phyloP scores from a whole-genome alignment of 1,140 invertebrate genomes.

The Papilio helenus region DNA sequence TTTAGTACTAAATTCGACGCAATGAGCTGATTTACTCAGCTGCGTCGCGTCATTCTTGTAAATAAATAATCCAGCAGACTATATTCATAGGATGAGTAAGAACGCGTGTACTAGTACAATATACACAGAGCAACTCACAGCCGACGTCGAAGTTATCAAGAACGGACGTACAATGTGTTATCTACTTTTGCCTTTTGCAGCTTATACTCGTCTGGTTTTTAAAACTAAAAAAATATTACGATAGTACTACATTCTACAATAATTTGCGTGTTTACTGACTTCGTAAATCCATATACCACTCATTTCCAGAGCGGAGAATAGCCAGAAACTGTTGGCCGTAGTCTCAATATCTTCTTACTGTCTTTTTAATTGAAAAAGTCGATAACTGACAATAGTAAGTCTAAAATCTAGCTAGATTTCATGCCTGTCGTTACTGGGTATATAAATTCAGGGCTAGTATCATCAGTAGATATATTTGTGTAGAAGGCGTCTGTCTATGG shows the following conservation, averaged over 20 bases:
- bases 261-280: background rate
- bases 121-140: background rate
- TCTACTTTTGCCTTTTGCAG: background rate
- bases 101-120: background rate
- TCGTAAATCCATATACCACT: background rate
- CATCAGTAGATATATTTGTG: constrained; percentile 8
- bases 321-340: too few relatives aligned
- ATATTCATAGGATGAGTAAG: constrained; percentile 18
- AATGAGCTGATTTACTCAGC: background rate
- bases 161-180: background rate
- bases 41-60: background rate
- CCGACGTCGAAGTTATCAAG: background rate
- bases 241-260: background rate
- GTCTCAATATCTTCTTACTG: background rate
- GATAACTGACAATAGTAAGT: background rate
- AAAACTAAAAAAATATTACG: background rate
- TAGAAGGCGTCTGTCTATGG: constrained; percentile 20
- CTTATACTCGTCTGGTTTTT: background rate
- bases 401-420: background rate
- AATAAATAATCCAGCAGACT: background rate
- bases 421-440: background rate
- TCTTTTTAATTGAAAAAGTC: too few relatives aligned
- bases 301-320: too few relatives aligned
- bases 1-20: background rate
- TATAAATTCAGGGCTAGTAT: background rate